phyloP scores from a whole-genome alignment of 2,113 vertebrate species.

The Cyprinus carpio region DNA sequence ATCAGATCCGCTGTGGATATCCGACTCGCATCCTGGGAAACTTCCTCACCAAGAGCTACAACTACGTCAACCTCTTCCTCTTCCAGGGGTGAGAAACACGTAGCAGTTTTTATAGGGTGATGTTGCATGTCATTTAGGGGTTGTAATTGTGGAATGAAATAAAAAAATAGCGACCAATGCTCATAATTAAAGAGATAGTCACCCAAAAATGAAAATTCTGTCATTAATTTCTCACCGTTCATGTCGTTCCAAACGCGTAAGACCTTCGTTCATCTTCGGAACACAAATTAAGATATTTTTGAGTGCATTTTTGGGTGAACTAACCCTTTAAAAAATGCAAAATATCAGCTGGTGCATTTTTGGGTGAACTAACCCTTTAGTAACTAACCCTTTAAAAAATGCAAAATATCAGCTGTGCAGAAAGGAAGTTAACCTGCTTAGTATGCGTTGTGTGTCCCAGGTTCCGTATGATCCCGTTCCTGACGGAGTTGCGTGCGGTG shows the following conservation, averaged over 20 bases:
- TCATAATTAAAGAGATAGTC: too few relatives aligned
- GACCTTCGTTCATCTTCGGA: too few relatives aligned
- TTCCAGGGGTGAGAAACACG: constrained; percentile 98
- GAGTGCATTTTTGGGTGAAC: too few relatives aligned
- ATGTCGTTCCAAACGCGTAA: too few relatives aligned
- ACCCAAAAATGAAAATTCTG: too few relatives aligned
- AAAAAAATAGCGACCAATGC: too few relatives aligned
- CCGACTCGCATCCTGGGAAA: constrained; percentile 97
- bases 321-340: too few relatives aligned
- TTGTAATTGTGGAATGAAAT: not conserved
- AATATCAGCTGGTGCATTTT: too few relatives aligned
- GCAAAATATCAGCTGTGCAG: not conserved
- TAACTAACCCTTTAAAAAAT: too few relatives aligned
- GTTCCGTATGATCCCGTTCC: constrained; percentile 94
- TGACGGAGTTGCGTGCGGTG: constrained; percentile 94
- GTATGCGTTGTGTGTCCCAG: constrained; percentile 66
- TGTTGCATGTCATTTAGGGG: not conserved
- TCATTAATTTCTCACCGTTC: too few relatives aligned
- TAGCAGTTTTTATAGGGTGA: not conserved
- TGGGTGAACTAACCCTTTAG: too few relatives aligned
- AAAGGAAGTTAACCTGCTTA: not conserved
- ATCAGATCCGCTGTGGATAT: constrained; percentile 98
- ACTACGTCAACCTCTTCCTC: constrained; percentile 96
- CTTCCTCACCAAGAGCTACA: constrained; percentile 99
- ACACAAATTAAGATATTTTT: too few relatives aligned